A percentile compares a stretch with the other conserved stretches of the same genome.
phyloP scores from a whole-genome alignment of 2,888 invertebrate species.

The Cephus runcator region DNA sequence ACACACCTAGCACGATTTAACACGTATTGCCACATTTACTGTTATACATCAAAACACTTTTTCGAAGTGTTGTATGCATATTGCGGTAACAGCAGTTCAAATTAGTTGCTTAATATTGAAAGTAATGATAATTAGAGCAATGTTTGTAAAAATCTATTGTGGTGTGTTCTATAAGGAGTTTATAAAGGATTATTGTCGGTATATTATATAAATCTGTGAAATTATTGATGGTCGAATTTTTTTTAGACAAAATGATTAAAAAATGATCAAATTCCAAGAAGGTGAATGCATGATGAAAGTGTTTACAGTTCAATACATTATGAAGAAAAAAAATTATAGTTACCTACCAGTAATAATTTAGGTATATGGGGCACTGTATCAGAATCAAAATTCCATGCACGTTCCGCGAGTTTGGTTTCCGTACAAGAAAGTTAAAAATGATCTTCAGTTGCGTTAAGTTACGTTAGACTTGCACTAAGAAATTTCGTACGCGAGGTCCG shows the following conservation, averaged over 20 bases:
- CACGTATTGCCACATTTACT: not conserved
- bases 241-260: too few relatives aligned
- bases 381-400: not conserved
- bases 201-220: not conserved
- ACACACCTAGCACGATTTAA: not conserved
- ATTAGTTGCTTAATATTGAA: not conserved
- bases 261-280: not conserved
- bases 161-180: not conserved
- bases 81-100: not conserved
- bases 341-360: not conserved
- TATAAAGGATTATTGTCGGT: not conserved
- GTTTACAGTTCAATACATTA: not conserved
- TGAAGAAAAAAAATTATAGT: not conserved
- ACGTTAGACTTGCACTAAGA: not conserved
- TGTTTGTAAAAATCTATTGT: not conserved
- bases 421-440: not conserved
- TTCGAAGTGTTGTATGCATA: not conserved
- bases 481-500: not conserved
- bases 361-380: not conserved
- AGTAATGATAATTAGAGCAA: not conserved
- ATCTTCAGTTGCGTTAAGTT: not conserved
- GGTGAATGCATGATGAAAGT: not conserved
- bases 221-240: too few relatives aligned
- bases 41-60: not conserved
- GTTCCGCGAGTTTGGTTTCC: not conserved